Conservation (phyloP, 2,888 invertebrate species). For the Cylindroiulus punctatus region DNA sequence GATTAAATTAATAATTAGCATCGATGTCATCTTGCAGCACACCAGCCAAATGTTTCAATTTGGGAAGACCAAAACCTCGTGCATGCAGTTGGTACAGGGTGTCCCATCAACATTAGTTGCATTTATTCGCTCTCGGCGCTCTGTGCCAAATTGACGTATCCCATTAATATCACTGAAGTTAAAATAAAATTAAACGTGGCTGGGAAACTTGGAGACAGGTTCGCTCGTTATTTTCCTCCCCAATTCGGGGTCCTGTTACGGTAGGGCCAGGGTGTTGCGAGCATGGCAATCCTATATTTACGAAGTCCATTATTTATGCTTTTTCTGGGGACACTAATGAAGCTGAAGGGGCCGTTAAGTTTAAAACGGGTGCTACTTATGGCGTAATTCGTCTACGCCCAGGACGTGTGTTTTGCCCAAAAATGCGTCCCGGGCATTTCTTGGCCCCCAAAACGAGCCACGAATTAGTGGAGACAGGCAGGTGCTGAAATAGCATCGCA, state of each 20-base stretch:
- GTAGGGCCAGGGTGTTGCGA: not conserved
- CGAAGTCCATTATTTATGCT: not conserved
- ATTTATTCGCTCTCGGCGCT: too few species aligned
- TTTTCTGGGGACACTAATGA: slow-evolving; percentile 21
- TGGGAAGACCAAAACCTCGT: too few species aligned
- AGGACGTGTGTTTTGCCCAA: not conserved
- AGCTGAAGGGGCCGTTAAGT: not conserved
- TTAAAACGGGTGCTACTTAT: slow-evolving; percentile 17
- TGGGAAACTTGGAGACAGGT: not conserved
- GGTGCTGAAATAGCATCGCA: slow-evolving; percentile 28
- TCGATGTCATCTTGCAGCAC: too few species aligned
- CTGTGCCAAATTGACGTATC: too few species aligned
- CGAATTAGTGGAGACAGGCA: slow-evolving; percentile 26
- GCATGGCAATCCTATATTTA: not conserved
- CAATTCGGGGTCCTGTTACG: not conserved
- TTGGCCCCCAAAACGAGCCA: slow-evolving; percentile 14
- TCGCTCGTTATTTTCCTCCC: not conserved
- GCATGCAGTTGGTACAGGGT: too few species aligned
- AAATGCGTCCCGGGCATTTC: slow-evolving; percentile 11
- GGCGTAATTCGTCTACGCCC: not conserved
- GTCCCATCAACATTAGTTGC: too few species aligned
- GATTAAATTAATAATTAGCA: too few species aligned
- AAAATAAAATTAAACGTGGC: too few species aligned
- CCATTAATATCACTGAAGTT: too few species aligned
- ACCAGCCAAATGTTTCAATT: too few species aligned